Conservation (phyloP, 1,140 invertebrate genomes). For the Cherax destructor region DNA sequence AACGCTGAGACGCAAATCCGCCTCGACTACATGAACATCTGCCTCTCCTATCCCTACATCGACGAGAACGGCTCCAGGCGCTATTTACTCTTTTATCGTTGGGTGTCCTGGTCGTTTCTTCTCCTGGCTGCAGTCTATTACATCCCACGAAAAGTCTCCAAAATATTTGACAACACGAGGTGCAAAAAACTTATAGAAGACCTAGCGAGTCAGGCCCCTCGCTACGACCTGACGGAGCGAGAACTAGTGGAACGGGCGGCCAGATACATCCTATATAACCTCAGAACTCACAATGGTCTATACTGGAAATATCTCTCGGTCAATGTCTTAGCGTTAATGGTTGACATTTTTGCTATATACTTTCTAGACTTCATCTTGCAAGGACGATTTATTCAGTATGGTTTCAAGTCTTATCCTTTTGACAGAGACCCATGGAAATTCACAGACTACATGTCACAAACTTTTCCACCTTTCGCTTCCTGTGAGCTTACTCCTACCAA, state of each 20-base stretch:
- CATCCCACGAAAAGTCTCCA: too few species aligned
- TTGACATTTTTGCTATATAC: slow-evolving; percentile 8
- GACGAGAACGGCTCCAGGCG: neutral
- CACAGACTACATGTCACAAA: slow-evolving; percentile 32
- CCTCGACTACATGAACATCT: too few species aligned
- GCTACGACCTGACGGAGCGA: neutral
- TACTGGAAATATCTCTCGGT: slow-evolving; percentile 19
- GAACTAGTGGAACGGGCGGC: neutral
- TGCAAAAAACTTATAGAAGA: slow-evolving; percentile 6
- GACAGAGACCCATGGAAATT: slow-evolving; percentile 7
- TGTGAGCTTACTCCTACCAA: neutral
- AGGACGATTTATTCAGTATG: neutral
- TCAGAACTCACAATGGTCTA: slow-evolving; percentile 14
- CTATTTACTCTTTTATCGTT: neutral
- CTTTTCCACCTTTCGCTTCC: slow-evolving; percentile 24
- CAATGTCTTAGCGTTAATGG: slow-evolving; percentile 4
- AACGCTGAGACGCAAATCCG: too few species aligned
- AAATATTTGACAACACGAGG: neutral
- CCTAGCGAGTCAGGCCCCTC: neutral
- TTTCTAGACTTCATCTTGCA: slow-evolving; percentile 22
- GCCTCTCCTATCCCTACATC: slow-evolving; percentile 3
- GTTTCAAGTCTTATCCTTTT: neutral
- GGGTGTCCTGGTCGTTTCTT: too few species aligned
- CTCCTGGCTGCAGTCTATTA: too few species aligned
- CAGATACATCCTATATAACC: slow-evolving; percentile 1